Evolutionary conservation across 1,140 invertebrate species (phyloP).

Genomic region (Ceratitis capitata): DNA sequence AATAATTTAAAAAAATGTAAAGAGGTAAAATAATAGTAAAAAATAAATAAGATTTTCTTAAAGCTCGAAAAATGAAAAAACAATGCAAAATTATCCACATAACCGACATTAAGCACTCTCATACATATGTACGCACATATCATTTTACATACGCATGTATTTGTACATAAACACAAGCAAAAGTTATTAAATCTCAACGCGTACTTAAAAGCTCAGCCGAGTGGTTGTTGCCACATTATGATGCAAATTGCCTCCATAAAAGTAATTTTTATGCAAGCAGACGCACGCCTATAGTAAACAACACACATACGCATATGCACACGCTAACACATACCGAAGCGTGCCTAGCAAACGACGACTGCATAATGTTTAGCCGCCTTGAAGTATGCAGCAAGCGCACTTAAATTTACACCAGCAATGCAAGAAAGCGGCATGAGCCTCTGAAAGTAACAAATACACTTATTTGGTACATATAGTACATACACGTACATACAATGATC

Average conservation of each 20-base stretch:
- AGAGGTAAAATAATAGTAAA: no score
- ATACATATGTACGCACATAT: not conserved
- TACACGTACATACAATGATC: not conserved
- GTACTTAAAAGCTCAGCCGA: not conserved
- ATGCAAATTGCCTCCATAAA: slow-evolving; percentile 29
- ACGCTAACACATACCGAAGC: not conserved
- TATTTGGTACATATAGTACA: not conserved
- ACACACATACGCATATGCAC: not conserved
- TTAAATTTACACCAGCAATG: slow-evolving; percentile 17
- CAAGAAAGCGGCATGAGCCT: not conserved
- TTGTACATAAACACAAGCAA: not conserved
- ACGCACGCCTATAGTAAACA: not conserved
- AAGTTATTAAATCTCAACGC: not conserved
- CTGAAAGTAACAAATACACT: not conserved
- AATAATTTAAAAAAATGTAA: no score
- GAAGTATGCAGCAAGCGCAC: slow-evolving; percentile 31
- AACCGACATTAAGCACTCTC: no score
- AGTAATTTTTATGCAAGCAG: slow-evolving; percentile 14
- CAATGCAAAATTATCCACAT: no score
- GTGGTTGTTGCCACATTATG: slow-evolving; percentile 15
- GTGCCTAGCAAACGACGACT: not conserved
- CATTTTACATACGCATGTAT: not conserved
- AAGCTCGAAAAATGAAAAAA: no score
- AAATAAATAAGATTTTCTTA: no score
- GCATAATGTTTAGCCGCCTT: not conserved